Percentiles rank a stretch among this genome's conserved stretches.
phyloP scores from a whole-genome alignment of 2,113 vertebrate species.

The Conger conger region DNA sequence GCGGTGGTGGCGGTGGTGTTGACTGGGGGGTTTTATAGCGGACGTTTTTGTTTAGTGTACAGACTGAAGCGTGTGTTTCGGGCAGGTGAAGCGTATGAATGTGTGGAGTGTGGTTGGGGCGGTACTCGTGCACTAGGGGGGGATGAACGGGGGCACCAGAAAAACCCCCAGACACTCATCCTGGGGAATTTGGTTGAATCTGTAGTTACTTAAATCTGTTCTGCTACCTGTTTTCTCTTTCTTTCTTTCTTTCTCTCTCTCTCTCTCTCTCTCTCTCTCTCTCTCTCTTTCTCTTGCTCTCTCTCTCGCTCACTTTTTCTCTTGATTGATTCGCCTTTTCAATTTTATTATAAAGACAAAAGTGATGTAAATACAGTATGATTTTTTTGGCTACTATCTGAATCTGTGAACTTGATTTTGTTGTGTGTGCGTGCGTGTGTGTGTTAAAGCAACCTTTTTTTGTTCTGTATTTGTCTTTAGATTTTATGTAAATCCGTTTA shows the following conservation, averaged over 20 bases:
- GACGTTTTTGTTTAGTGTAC: constrained; percentile 69
- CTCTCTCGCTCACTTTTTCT: constrained; percentile 63
- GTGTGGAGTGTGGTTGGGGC: constrained; percentile 71
- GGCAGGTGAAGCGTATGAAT: constrained; percentile 85
- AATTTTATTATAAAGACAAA: constrained; percentile 87
- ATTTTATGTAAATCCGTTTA: constrained; percentile 99
- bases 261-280: constrained; percentile 32
- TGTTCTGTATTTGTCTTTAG: constrained; percentile 93
- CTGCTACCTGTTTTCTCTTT: constrained; percentile 76
- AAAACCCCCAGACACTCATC: constrained; percentile 71
- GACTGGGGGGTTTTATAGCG: constrained; percentile 39
- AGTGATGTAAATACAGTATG: constrained; percentile 90
- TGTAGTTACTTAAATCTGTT: constrained; percentile 81
- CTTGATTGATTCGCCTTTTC: constrained; percentile 71
- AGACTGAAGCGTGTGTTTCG: constrained; percentile 75
- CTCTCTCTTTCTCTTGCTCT: constrained; percentile 52
- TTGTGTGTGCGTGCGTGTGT: constrained; percentile 79
- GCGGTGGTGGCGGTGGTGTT: not conserved
- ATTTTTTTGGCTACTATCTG: constrained; percentile 82
- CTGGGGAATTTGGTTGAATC: constrained; percentile 85
- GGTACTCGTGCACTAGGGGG: constrained; percentile 79
- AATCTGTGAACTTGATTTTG: constrained; percentile 96
- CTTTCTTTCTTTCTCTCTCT: constrained; percentile 52
- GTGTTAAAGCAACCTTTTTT: constrained; percentile 82
- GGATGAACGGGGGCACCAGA: constrained; percentile 53